Percentiles rank a stretch among this genome's conserved stretches.
phyloP scores from a whole-genome alignment of 1,140 invertebrate genomes.

The Sarcophaga bullata region DNA sequence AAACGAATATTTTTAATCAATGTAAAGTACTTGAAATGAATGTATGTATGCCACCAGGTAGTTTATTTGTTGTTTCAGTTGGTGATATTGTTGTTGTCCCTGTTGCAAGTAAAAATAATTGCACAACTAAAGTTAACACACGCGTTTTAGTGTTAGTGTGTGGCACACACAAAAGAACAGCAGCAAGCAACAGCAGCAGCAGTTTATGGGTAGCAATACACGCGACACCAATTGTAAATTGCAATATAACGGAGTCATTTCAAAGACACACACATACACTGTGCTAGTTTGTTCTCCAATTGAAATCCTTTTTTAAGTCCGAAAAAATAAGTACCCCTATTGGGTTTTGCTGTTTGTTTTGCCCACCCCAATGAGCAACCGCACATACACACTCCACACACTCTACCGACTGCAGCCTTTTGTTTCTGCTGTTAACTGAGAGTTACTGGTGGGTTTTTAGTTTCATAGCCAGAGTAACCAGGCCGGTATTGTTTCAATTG shows the following conservation, averaged over 20 bases:
- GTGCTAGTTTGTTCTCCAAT: neutral
- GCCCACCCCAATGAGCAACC: constrained; percentile 16
- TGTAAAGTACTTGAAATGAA: neutral
- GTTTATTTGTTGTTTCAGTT: too few relatives aligned
- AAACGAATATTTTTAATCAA: neutral
- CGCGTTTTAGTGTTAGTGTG: constrained; percentile 30
- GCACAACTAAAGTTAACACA: constrained; percentile 28
- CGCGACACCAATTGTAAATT: constrained; percentile 38
- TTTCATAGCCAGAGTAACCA: too few relatives aligned
- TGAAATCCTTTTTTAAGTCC: neutral
- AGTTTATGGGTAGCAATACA: neutral
- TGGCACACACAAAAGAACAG: constrained; percentile 3
- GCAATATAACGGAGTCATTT: constrained; percentile 4
- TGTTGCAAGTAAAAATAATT: constrained; percentile 15
- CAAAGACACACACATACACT: neutral
- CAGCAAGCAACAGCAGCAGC: neutral
- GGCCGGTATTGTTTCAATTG: neutral
- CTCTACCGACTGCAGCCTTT: neutral
- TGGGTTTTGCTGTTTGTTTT: neutral
- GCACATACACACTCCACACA: too few relatives aligned
- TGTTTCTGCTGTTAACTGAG: neutral
- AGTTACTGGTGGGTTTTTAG: too few relatives aligned
- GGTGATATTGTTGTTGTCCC: too few relatives aligned
- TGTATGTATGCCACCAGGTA: too few relatives aligned
- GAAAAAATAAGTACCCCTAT: constrained; percentile 16